A percentile compares a stretch with the other conserved stretches of the same genome.
phyloP scores from a whole-genome alignment of 2,888 invertebrate genomes.

The Melikaiella ostensackeni region DNA sequence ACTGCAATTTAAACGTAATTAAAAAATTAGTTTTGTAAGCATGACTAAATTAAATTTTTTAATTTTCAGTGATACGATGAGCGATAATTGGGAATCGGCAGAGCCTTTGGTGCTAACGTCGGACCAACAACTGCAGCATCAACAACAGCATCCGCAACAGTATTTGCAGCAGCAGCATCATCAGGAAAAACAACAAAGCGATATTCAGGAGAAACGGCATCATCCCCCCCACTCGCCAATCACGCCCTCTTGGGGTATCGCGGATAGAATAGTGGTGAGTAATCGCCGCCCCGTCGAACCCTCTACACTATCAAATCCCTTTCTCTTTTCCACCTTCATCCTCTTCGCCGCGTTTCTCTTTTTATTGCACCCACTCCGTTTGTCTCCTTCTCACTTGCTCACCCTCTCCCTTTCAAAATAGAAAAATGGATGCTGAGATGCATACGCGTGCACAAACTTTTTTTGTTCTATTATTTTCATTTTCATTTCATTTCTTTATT shows the following conservation, averaged over 20 bases:
- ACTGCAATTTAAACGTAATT: not conserved
- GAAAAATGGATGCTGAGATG: constrained; percentile 17
- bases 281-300: constrained; percentile 45
- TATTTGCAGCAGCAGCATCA: constrained; percentile 31
- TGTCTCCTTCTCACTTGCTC: not conserved
- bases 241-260: constrained; percentile 68
- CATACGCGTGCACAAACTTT: not conserved
- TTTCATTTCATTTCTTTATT: not conserved
- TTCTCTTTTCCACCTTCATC: constrained; percentile 19
- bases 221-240: constrained; percentile 56
- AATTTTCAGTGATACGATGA: constrained; percentile 57
- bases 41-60: not conserved
- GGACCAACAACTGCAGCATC: constrained; percentile 49
- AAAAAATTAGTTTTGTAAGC: not conserved
- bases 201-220: constrained; percentile 53
- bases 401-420: constrained; percentile 8
- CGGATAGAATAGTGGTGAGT: constrained; percentile 62
- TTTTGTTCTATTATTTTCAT: not conserved
- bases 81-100: constrained; percentile 61
- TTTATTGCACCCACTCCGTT: not conserved
- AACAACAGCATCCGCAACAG: constrained; percentile 29
- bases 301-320: constrained; percentile 13
- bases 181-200: constrained; percentile 32
- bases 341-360: not conserved
- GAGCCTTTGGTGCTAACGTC: constrained; percentile 56